Evolutionary conservation across 2,113 vertebrate genomes (phyloP).

Genomic region (Clarias batrachus): DNA sequence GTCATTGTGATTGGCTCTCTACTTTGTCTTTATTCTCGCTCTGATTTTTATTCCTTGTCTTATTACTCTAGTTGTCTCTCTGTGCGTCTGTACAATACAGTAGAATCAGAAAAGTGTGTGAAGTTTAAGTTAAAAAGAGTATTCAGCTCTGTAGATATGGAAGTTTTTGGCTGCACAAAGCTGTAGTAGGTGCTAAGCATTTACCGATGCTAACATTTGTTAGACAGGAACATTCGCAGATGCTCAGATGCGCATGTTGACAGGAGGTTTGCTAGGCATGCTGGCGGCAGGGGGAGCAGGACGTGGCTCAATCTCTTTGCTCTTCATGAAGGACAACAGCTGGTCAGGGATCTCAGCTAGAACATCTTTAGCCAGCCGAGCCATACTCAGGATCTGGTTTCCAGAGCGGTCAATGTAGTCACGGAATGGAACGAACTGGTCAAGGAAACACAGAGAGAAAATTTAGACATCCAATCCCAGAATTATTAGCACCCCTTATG

Average conservation of each 20-base stretch:
- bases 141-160: neutral
- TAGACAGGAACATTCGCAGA: neutral
- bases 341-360: conserved; percentile 94
- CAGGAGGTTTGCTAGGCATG: conserved; percentile 43
- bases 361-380: conserved; percentile 92
- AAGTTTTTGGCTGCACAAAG: neutral
- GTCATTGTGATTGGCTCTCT: neutral
- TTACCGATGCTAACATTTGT: conserved; percentile 14
- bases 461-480: neutral
- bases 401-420: conserved; percentile 93
- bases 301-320: conserved; percentile 82
- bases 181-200: neutral
- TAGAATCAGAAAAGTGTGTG: conserved; percentile 3
- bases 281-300: conserved; percentile 66
- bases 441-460: neutral
- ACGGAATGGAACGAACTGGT: conserved; percentile 93
- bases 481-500: neutral
- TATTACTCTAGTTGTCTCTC: neutral
- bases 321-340: conserved; percentile 95
- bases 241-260: conserved; percentile 43
- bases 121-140: conserved; percentile 10
- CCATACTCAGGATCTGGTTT: conserved; percentile 97
- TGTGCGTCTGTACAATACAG: neutral
- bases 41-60: neutral
- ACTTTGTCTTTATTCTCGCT: neutral